phyloP scores from a whole-genome alignment of 1,140 invertebrate species.

The Sycophila sp. region DNA sequence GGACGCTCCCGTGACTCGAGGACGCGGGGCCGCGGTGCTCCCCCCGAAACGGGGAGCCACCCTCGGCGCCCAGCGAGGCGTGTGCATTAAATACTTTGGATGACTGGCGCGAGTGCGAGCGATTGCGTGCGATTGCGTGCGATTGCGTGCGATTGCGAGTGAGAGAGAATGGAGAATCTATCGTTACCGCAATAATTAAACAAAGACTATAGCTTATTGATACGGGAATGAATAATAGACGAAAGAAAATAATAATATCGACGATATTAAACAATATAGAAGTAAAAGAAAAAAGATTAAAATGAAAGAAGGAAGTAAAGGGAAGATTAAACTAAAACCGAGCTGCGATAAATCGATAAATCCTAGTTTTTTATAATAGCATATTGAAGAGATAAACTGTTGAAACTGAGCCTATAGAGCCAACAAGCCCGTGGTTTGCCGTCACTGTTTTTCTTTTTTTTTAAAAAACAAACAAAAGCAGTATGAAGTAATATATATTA shows the following conservation, averaged over 20 bases:
- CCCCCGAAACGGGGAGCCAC: no score
- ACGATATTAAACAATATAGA: no score
- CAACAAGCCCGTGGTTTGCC: slow-evolving; percentile 6
- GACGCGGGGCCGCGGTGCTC: no score
- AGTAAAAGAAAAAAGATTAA: no score
- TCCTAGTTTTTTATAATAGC: slow-evolving; percentile 41
- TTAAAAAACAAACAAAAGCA: neutral
- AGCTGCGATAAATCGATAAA: slow-evolving; percentile 39
- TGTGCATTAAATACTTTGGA: no score
- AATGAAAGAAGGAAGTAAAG: neutral
- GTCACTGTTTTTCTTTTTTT: slow-evolving; percentile 1
- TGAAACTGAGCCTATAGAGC: slow-evolving; percentile 32
- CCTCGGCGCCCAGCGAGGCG: no score
- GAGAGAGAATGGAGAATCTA: slow-evolving; percentile 30
- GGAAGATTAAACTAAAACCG: slow-evolving; percentile 24
- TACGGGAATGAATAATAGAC: neutral
- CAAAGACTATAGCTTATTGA: slow-evolving; percentile 41
- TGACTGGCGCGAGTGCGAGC: neutral
- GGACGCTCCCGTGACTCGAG: slow-evolving; percentile 19
- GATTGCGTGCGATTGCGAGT: neutral
- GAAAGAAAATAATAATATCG: neutral
- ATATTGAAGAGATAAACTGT: slow-evolving; percentile 28
- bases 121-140: neutral
- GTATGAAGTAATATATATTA: no score
- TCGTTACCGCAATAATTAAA: slow-evolving; percentile 42